Base-by-base conservation (phyloP, 2,797 vertebrate genomes). In the Cyprinella venusta region DNA sequence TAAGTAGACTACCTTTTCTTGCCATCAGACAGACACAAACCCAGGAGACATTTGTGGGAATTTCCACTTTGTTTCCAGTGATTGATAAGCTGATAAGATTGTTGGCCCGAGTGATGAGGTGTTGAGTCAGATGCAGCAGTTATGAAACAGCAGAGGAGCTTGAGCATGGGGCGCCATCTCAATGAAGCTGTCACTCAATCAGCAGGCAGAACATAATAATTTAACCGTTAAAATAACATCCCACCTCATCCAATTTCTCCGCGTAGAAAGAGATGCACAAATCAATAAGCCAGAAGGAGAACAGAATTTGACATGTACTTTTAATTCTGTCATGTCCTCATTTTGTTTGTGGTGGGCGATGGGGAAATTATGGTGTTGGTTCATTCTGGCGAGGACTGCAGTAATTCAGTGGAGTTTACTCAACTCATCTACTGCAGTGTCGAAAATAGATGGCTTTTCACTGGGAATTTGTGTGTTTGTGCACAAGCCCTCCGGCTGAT, bases 151-250 rank as follows among this genome's bases (percentile, higher is more conserved):
- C 40, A 69, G 26, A 86, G 84, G 52, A 82, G 83, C 68, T 61
- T 78, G 77, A 83, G 54, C 68, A 42, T 33, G 30, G 72, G 77
- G 81, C 87, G 77, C 86, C 86, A 86, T 87, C 50, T 71, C 84
- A 80, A 74, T 89, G 40, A 75, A 76, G 65, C 74, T 63, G 61
- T 87, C 84, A 85, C 40, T 87, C 84, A 86, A 63, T 68, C 80
- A 76, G 77, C 56, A 67, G 64, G 24, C 71, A 70, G 76, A 86
- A 72, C 30, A 84, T 87, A 81, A 85, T 84, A 74, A 67, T 87
- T 84, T 84, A 81, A 75, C 52, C 86, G 50, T 79, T 87, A 80
- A 30, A 78, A 79, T 79, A 85, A 84, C 75, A 77, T 74, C 79
- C 71, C 72, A 42, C 78, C 68, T 52, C 52, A 50, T 78, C 81